Evolutionary conservation across 1,140 invertebrate species (phyloP), one percentile per base, ranked within the genome.

Genomic region (Papilio aristodemus): DNA sequence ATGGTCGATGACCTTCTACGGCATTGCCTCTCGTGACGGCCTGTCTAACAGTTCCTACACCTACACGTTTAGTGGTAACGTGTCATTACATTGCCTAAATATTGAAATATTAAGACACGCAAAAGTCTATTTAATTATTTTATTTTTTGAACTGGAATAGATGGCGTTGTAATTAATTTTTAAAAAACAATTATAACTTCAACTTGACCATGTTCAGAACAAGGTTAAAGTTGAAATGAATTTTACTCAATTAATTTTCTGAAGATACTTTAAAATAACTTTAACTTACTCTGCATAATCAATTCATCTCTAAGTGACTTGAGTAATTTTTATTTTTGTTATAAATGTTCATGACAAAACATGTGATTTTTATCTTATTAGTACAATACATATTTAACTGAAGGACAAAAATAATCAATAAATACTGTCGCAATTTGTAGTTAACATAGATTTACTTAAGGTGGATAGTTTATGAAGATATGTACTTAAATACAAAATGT

Each of bases 1-100:
- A 81, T 81, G 79, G 79, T 75, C 75, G 77, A 73, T 68, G 79
- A 79, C 77, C 79, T 81, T 81, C 72, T 74, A 66, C 68, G 67
- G 62, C 50, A 63, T 22, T 72, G 67, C 58, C 38, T 14, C 36
- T 39, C 64, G 64, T 72, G 71, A 77, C 69, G 19, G 46, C 46
- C 46, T 79, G 72, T 71, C 41, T 76, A 76, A 71, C 68, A 68
- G 69, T 71, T 73, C 69, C 70, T 73, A 75, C 74, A 71, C 68
- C 73, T 38, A 74, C 70, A 68, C 63, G 41, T 37, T 71, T 68
- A 62, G 46, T 69, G 57, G 17, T 60, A n/a, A 68, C n/a, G 43
- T 46, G 32, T 67, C 36, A 41, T 66, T 27, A n/a, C n/a, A 32
- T 32, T 32, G 6, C 6, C 27, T 32, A 32, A 32, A 32, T 32